Base-by-base conservation (phyloP, 2,888 invertebrate species). In the Aelia acuminata region DNA sequence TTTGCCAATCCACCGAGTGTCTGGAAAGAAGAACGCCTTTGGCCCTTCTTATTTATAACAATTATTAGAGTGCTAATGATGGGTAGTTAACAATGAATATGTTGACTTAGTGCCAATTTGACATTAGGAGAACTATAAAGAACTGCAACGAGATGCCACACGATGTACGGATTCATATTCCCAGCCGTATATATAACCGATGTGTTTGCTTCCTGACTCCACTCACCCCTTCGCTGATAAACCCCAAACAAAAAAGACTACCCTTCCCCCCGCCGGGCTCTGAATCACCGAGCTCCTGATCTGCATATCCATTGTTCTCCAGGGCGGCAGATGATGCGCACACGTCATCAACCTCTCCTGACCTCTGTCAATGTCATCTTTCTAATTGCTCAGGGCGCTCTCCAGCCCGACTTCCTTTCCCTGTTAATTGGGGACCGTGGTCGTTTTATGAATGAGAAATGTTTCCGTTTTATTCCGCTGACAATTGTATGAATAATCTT, bases 271-370 rank as follows among this genome's bases (percentile, higher is more conserved):
- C 35, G 63, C 18, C 31, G 11, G 18, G 18, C 63, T 35, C 5
- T 70, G 63, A 70, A 35, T 70, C 63, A 70, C 63, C 35, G 63
- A 20, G 31, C 35, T 43, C 18, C 31, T 70, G 35, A 31, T 70
- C 63, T 70, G 63, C 63, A 70, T 70, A 70, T 70, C 63, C 63
- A 18, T 70, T 70, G 63, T 70, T 8, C 35, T 70, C 63, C 13
- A 70, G 31, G 35, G 5, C 31, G 63, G 63, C 63, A 70, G 63
- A 35, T 70, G 63, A 70, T 70, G 63, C n/a, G n/a, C 63, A 31
- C 63, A 70, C 63, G 63, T 70, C 63, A 70, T 70, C 63, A 70
- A 70, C 63, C 63, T 70, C 63, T 70, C 63, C 63, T 70, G 63
- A 70, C 63, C 63, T 70, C 63, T 35, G 63, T 70, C 63, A 70